A percentile compares a stretch with the other conserved stretches of the same genome.
phyloP scores from a whole-genome alignment of 2,888 invertebrate species.

The Mythimna ferrago region DNA sequence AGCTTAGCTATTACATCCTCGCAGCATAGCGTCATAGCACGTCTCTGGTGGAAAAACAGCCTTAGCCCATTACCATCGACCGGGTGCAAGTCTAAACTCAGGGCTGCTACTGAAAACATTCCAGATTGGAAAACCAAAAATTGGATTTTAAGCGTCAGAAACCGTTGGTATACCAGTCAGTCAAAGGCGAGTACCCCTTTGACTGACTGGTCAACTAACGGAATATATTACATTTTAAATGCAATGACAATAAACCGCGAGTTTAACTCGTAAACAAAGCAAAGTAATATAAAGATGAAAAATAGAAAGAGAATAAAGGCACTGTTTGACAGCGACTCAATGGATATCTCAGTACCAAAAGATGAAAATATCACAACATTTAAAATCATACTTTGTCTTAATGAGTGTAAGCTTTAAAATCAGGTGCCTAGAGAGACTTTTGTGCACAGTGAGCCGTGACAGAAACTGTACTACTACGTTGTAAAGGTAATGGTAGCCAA shows the following conservation, averaged over 20 bases:
- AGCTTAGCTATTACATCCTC: too few species aligned
- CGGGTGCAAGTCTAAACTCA: too few species aligned
- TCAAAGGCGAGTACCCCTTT: neutral
- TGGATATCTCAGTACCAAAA: constrained; percentile 27
- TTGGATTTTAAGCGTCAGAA: too few species aligned
- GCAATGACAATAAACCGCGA: neutral
- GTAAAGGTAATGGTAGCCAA: too few species aligned
- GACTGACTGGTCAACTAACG: neutral
- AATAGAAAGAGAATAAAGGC: constrained; percentile 5
- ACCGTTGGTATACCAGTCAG: too few species aligned
- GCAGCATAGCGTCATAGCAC: too few species aligned
- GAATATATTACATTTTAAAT: neutral
- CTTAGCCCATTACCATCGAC: too few species aligned
- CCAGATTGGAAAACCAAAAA: too few species aligned
- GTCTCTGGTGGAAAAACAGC: too few species aligned
- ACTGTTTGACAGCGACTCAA: constrained; percentile 48
- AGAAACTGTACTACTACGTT: neutral
- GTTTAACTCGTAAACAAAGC: constrained; percentile 10
- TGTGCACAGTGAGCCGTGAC: constrained; percentile 8
- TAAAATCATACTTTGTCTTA: constrained; percentile 47
- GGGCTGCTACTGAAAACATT: too few species aligned
- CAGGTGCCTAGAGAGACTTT: constrained; percentile 1
- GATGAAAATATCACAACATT: constrained; percentile 54
- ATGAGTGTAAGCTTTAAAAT: constrained; percentile 36
- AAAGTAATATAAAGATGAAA: neutral